phyloP scores from a whole-genome alignment of 2,113 vertebrate species.

The Hippocampus zosterae region DNA sequence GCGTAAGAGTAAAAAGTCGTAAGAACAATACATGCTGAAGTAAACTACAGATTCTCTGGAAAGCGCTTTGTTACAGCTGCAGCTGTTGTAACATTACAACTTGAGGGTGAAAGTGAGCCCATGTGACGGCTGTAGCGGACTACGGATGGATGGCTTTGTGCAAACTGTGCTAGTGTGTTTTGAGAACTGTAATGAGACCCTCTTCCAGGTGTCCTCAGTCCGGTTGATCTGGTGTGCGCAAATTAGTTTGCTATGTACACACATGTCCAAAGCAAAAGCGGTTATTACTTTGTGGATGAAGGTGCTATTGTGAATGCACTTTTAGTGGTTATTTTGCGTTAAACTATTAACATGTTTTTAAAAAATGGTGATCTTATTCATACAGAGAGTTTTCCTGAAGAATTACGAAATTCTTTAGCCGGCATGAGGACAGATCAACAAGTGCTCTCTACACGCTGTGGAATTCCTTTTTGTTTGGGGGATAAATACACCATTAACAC shows the following conservation, averaged over 20 bases:
- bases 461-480: slow-evolving; percentile 34
- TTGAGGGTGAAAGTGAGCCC: too few relatives aligned
- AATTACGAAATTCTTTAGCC: slow-evolving; percentile 8
- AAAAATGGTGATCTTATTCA: slow-evolving; percentile 7
- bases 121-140: too few relatives aligned
- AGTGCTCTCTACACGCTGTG: slow-evolving; percentile 9
- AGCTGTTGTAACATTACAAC: too few relatives aligned
- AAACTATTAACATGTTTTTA: slow-evolving; percentile 1
- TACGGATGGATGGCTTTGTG: too few relatives aligned
- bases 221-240: neutral
- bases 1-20: too few relatives aligned
- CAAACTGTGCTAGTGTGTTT: neutral
- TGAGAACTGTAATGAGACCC: neutral
- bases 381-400: slow-evolving; percentile 6
- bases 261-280: neutral
- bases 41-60: too few relatives aligned
- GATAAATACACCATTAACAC: slow-evolving; percentile 32
- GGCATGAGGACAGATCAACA: slow-evolving; percentile 5
- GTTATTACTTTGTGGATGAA: neutral
- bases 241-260: neutral
- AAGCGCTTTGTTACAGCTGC: too few relatives aligned
- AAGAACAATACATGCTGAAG: too few relatives aligned
- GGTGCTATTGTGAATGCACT: neutral
- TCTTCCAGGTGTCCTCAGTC: neutral
- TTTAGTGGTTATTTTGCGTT: slow-evolving; percentile 3